Percentiles rank a stretch among this genome's conserved stretches.
These are phyloP conservation scores for Drosophila bocki DNA, from an alignment of 1,140 invertebrate species.

Conservation along the genomic window DNA sequence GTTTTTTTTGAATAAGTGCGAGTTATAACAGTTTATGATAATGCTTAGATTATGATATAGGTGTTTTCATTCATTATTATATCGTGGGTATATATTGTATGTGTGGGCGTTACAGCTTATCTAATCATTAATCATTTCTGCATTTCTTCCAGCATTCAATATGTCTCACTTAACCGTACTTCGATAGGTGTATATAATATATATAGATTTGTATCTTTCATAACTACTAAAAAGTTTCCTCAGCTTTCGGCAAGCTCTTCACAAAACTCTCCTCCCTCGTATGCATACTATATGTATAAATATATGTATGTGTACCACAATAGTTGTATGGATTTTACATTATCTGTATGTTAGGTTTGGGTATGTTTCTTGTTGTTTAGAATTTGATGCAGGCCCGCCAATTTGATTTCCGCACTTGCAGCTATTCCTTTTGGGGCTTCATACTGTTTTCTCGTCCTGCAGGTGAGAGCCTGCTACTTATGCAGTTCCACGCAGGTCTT, in stretches of 20 bases:
- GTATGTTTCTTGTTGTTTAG: slow-evolving; percentile 44
- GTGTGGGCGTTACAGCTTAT: slow-evolving; percentile 54
- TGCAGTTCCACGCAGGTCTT: slow-evolving; percentile 65
- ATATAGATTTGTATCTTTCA: slow-evolving; percentile 55
- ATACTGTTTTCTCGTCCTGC: slow-evolving; percentile 19
- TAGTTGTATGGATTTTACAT: slow-evolving; percentile 54
- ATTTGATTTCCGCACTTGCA: slow-evolving; percentile 39
- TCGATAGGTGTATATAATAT: slow-evolving; percentile 65
- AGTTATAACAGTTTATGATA: slow-evolving; percentile 67
- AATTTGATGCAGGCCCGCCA: slow-evolving; percentile 61
- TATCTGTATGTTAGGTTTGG: slow-evolving; percentile 47
- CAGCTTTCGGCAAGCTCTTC: slow-evolving; percentile 27
- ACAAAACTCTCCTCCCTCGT: slow-evolving; percentile 15
- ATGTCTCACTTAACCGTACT: slow-evolving; percentile 63
- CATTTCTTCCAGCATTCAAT: slow-evolving; percentile 80
- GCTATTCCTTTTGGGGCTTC: slow-evolving; percentile 18
- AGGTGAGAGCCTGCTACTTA: slow-evolving; percentile 53
- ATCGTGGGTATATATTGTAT: slow-evolving; percentile 42
- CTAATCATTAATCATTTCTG: slow-evolving; percentile 70
- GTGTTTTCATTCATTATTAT: slow-evolving; percentile 40
- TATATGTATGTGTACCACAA: slow-evolving; percentile 67
- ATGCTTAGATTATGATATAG: slow-evolving; percentile 62
- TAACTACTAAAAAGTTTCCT: slow-evolving; percentile 67
- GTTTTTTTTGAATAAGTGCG: slow-evolving; percentile 55
- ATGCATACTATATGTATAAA: slow-evolving; percentile 53